Base-by-base conservation (phyloP, 2,797 vertebrate species). In the Peromyscus melanophrys region DNA sequence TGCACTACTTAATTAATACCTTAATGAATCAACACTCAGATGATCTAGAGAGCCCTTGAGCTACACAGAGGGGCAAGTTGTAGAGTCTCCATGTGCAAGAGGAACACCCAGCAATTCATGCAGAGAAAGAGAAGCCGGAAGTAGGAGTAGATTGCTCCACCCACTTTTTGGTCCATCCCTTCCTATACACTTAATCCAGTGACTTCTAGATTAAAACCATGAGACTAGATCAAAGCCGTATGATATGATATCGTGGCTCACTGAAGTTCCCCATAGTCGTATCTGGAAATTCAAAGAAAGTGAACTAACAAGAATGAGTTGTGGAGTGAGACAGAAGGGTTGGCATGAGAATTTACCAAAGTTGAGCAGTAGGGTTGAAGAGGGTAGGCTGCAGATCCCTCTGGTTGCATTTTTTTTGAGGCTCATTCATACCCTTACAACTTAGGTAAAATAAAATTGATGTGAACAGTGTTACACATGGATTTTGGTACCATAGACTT, bases 1-100 rank as follows among this genome's bases (percentile, higher is more conserved):
- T 69, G 71, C 59, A 19, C 17, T 97, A 52, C 87, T 96, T 98
- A 81, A 81, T 97, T 96, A 94, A 37, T 49, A 73, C 43, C 4
- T 13, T 81, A 73, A 19, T 55, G 46, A 9, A 6, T 55, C 84
- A 91, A 69, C 59, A 61, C 43, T 89, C 14, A 2, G 73, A 52
- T 77, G 69, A 85, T 37, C 11, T 2, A 34, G n/a, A 90, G 84
- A 95, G 29, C 61, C 81, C n/a, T 59, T 69, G 23, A 49, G 6
- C 9, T 81, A 21, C 49, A 21, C 12, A 1, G 7, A 81, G 23
- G 34, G 40, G 27, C 55, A 49, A 43, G 37, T 57, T 88, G 57
- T 92, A 40, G 80, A 57, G 9, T 65, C 10, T 37, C 12, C 27
- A 59, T 27, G 27, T 59, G 9, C 37, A 65, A 78, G 46, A 14